phyloP scores from a whole-genome alignment of 2,113 vertebrate genomes.

The Hystrix brachyura region DNA sequence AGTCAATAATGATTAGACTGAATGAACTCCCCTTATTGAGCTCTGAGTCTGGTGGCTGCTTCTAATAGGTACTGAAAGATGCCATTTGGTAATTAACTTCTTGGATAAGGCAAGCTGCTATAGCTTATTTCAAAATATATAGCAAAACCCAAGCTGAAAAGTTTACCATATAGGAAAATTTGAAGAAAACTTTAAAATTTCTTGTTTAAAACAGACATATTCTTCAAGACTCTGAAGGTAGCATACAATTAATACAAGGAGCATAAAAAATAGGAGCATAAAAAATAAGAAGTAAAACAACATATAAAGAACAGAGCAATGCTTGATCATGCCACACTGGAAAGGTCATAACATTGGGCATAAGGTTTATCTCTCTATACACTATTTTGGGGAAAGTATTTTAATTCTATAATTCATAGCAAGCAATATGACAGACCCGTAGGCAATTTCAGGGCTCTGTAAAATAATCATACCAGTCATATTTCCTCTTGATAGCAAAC shows the following conservation, averaged over 20 bases:
- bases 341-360: background rate
- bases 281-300: slow-evolving; percentile 5
- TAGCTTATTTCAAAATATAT: slow-evolving; percentile 47
- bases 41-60: background rate
- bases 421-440: background rate
- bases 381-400: background rate
- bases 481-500: slow-evolving; percentile 18
- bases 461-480: background rate
- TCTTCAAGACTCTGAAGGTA: background rate
- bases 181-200: slow-evolving; percentile 27
- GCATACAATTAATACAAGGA: background rate
- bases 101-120: background rate
- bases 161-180: background rate
- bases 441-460: background rate
- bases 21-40: background rate
- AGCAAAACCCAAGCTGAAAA: slow-evolving; percentile 36
- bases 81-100: background rate
- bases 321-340: background rate
- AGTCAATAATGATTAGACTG: background rate
- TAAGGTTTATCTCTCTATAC: background rate
- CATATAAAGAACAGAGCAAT: background rate
- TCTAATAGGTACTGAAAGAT: background rate
- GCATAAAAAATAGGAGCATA: background rate
- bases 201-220: background rate
- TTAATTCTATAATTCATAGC: slow-evolving; percentile 1